These are phyloP conservation scores for Myxocyprinus asiaticus DNA, from an alignment of 2,113 vertebrate genomes.

Conservation along the genomic window DNA sequence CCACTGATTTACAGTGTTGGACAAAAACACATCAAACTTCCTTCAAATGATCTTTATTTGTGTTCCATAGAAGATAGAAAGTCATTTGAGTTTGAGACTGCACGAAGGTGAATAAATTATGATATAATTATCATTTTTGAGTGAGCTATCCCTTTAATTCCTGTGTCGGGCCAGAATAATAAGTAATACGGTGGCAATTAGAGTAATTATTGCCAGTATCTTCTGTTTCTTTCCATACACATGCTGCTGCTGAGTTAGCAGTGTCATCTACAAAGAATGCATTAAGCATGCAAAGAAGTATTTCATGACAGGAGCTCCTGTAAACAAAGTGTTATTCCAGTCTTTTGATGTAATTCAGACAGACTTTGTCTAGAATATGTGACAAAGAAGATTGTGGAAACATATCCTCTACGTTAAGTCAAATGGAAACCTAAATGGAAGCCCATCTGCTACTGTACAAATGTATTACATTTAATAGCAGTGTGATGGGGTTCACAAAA, in stretches of 20 bases:
- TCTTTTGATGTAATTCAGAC: background rate
- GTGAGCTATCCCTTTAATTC: background rate
- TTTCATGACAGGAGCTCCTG: background rate
- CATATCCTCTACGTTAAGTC: background rate
- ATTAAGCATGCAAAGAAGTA: conserved; percentile 3
- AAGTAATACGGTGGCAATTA: too few relatives aligned
- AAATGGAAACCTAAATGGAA: background rate
- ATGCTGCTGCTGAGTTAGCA: conserved; percentile 12
- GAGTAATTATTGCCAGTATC: conserved; percentile 1
- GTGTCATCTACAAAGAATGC: conserved; percentile 22
- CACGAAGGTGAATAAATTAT: background rate
- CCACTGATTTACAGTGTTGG: too few relatives aligned
- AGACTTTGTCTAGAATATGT: background rate
- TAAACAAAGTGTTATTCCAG: conserved; percentile 14
- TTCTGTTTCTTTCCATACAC: conserved; percentile 1
- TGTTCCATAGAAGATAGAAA: too few relatives aligned
- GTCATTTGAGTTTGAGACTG: too few relatives aligned
- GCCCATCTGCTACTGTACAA: too few relatives aligned
- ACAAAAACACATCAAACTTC: too few relatives aligned
- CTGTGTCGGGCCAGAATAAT: conserved; percentile 19
- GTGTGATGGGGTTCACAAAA: too few relatives aligned
- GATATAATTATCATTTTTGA: too few relatives aligned
- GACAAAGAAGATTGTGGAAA: background rate
- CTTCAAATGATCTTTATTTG: too few relatives aligned
- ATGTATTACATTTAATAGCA: too few relatives aligned